These are phyloP conservation scores for Equus przewalskii DNA, from an alignment of 2,113 vertebrate species.

Conservation along the genomic window DNA sequence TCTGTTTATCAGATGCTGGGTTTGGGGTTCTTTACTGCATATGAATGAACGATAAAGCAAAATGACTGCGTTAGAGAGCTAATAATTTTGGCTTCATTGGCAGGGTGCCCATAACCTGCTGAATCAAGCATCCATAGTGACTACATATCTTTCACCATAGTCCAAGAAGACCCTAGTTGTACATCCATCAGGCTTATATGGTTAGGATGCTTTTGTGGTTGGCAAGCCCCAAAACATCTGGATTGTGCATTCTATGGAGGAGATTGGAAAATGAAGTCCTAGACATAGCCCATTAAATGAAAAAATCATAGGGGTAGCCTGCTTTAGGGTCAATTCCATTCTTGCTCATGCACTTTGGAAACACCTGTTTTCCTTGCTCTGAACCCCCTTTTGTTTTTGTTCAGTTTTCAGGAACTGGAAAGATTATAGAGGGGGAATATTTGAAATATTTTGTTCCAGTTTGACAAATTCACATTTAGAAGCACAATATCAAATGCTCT, in stretches of 20 bases:
- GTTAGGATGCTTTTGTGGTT: background rate
- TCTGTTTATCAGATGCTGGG: background rate
- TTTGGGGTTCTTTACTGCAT: background rate
- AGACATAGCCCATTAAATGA: background rate
- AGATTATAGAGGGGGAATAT: background rate
- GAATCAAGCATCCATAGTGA: background rate
- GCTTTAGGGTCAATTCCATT: background rate
- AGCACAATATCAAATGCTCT: background rate
- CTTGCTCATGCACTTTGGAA: background rate
- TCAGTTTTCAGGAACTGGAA: background rate
- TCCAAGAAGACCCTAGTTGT: background rate
- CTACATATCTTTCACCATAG: accelerated
- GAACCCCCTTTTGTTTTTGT: background rate
- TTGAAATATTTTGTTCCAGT: background rate
- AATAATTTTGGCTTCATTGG: background rate
- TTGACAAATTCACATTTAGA: background rate
- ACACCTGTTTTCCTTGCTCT: background rate
- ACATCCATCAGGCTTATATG: accelerated
- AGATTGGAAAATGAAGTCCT: background rate
- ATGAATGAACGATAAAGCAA: background rate
- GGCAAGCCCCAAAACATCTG: background rate
- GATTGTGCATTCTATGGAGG: background rate
- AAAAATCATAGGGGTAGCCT: background rate
- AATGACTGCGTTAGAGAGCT: background rate
- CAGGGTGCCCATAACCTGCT: too few relatives aligned